phyloP scores from a whole-genome alignment of 2,113 vertebrate genomes.

The Colinus virginianus region DNA sequence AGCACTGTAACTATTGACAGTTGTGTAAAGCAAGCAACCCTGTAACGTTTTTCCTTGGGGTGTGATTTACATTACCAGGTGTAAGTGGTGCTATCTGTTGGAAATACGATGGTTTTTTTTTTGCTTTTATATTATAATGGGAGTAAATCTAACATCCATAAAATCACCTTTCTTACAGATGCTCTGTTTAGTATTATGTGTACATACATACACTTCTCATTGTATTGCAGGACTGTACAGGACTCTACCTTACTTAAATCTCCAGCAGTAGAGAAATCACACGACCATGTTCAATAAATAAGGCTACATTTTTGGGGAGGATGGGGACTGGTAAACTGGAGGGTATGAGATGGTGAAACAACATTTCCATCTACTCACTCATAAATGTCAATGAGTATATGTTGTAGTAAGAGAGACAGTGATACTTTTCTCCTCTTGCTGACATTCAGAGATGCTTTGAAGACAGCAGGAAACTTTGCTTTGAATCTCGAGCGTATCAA shows the following conservation, averaged over 20 bases:
- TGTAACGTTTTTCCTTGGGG: not conserved
- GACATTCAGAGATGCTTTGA: conserved; percentile 64
- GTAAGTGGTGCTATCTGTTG: conserved; percentile 55
- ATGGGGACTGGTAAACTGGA: not conserved
- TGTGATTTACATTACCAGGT: conserved; percentile 52
- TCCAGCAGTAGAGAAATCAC: not conserved
- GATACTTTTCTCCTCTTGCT: conserved; percentile 27
- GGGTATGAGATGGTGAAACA: conserved; percentile 16
- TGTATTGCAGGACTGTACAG: not conserved
- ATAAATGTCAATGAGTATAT: conserved; percentile 15
- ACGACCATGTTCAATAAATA: not conserved
- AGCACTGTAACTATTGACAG: not conserved
- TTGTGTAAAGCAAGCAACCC: not conserved
- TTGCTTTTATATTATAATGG: conserved; percentile 42
- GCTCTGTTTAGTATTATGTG: conserved; percentile 6
- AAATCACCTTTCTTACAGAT: conserved; percentile 32
- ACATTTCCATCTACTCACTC: conserved; percentile 1
- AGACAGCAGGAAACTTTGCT: conserved; percentile 58
- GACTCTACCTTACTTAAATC: conserved; percentile 50
- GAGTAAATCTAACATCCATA: conserved; percentile 50
- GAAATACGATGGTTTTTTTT: conserved; percentile 33
- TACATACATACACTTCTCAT: not conserved
- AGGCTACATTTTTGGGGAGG: not conserved
- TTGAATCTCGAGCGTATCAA: conserved; percentile 52
- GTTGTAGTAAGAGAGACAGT: not conserved